Evolutionary conservation across 1,140 invertebrate genomes (phyloP).

Genomic region (Polyergus mexicanus): DNA sequence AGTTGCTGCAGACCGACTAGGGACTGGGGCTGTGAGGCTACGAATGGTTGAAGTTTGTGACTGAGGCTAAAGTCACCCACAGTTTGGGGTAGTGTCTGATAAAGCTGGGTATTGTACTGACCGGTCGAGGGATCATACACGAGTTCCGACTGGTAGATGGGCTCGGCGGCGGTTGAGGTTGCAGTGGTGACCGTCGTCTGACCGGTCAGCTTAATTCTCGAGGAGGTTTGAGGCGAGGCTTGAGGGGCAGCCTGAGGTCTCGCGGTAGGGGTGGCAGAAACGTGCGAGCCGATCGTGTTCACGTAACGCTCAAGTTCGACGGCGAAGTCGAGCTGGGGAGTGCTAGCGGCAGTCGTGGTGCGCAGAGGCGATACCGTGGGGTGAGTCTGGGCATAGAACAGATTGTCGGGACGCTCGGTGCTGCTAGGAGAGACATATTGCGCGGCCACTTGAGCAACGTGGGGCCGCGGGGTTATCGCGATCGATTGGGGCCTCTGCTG

Average conservation of each 20-base stretch:
- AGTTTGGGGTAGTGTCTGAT: conserved; percentile 91
- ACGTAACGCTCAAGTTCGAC: conserved; percentile 93
- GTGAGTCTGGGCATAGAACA: conserved; percentile 77
- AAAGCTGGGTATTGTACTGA: conserved; percentile 93
- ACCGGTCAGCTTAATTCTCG: conserved; percentile 74
- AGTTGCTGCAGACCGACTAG: conserved; percentile 77
- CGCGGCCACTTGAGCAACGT: conserved; percentile 89
- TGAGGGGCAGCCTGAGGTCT: conserved; percentile 66
- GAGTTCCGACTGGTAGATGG: conserved; percentile 92
- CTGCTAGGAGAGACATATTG: conserved; percentile 87
- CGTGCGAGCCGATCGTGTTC: conserved; percentile 88
- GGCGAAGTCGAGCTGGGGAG: conserved; percentile 89
- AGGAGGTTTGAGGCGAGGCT: conserved; percentile 56
- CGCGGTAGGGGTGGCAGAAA: conserved; percentile 83
- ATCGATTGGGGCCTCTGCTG: conserved; percentile 85
- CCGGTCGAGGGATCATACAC: conserved; percentile 92
- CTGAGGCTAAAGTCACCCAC: conserved; percentile 90
- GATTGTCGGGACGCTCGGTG: conserved; percentile 84
- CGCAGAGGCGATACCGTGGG: conserved; percentile 82
- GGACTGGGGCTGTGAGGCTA: conserved; percentile 87
- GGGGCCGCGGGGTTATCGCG: conserved; percentile 89
- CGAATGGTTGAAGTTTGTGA: conserved; percentile 91
- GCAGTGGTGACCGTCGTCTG: conserved; percentile 80
- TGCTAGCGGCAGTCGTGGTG: conserved; percentile 81
- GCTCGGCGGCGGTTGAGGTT: conserved; percentile 84